A percentile compares a stretch with the other conserved stretches of the same genome.
These are phyloP conservation scores for Ochotona curzoniae DNA, from an alignment of 2,113 vertebrate species.

Conservation along the genomic window DNA sequence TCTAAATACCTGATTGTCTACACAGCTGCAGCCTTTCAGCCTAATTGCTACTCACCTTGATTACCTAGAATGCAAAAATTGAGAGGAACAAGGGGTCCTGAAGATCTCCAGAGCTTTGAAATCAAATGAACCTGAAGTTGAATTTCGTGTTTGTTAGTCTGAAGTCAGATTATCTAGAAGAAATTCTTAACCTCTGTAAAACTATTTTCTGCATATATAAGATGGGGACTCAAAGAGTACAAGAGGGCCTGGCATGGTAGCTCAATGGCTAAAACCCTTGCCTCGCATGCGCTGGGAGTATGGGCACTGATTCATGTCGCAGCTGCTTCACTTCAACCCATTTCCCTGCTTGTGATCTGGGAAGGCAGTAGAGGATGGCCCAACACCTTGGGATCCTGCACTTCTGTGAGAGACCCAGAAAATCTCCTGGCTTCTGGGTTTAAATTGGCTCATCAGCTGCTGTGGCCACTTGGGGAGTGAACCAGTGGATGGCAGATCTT, in stretches of 20 bases:
- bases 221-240: not conserved
- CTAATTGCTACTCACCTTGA: not conserved
- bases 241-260: not conserved
- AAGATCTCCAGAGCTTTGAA: constrained; percentile 4
- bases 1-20: not conserved
- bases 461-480: too few species aligned
- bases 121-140: not conserved
- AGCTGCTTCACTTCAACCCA: too few species aligned
- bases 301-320: too few species aligned
- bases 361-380: too few species aligned
- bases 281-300: too few species aligned
- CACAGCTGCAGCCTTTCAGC: not conserved
- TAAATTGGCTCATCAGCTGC: too few species aligned
- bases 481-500: too few species aligned
- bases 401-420: too few species aligned
- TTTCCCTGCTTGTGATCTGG: too few species aligned
- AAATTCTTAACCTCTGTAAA: not conserved
- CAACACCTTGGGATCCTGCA: too few species aligned
- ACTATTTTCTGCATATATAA: not conserved
- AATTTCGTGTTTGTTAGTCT: not conserved
- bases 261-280: too few species aligned
- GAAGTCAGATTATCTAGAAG: not conserved
- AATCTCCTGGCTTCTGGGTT: too few species aligned
- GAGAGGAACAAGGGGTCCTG: not conserved
- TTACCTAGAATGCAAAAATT: not conserved